These are phyloP conservation scores for Ophioderma brevispina DNA, from an alignment of 35 echinoderm and acorn worm genomes.

Conservation along the genomic window DNA sequence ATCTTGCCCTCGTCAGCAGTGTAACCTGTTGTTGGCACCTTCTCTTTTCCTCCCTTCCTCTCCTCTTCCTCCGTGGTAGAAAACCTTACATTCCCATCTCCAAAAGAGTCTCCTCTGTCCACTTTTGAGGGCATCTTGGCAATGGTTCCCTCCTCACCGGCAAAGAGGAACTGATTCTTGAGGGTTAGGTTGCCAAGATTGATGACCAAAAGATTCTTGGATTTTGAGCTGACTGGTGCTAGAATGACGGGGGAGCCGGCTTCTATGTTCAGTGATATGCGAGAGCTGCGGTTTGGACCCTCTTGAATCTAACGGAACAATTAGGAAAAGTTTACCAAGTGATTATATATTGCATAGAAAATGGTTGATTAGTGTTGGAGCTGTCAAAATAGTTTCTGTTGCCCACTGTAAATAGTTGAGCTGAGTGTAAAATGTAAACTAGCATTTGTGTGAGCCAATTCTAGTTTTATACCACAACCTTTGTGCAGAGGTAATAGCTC, in stretches of 20 bases:
- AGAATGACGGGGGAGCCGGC: constrained; percentile 96
- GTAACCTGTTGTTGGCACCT: no score
- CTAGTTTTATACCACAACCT: no score
- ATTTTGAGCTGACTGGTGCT: constrained; percentile 82
- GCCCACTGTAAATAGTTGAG: no score
- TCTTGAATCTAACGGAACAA: constrained; percentile 72
- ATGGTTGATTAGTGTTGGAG: no score
- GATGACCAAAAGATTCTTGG: constrained; percentile 79
- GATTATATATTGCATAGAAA: no score
- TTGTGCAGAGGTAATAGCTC: no score
- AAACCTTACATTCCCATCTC: not conserved
- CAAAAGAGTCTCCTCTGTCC: constrained; percentile 14
- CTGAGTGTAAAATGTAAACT: no score
- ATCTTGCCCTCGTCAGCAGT: no score
- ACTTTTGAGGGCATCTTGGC: constrained; percentile 54
- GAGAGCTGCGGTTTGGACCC: constrained; percentile 54
- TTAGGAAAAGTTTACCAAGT: no score
- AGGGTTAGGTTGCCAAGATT: constrained; percentile 94
- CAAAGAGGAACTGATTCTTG: constrained; percentile 76
- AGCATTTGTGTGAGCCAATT: no score
- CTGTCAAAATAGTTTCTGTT: no score
- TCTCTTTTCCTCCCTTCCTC: no score
- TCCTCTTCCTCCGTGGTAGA: not conserved
- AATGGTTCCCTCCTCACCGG: constrained; percentile 77
- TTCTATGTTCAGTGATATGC: constrained; percentile 83